Base-by-base conservation (phyloP, 2,113 vertebrate genomes). In the Tenebrosternarchus preto region DNA sequence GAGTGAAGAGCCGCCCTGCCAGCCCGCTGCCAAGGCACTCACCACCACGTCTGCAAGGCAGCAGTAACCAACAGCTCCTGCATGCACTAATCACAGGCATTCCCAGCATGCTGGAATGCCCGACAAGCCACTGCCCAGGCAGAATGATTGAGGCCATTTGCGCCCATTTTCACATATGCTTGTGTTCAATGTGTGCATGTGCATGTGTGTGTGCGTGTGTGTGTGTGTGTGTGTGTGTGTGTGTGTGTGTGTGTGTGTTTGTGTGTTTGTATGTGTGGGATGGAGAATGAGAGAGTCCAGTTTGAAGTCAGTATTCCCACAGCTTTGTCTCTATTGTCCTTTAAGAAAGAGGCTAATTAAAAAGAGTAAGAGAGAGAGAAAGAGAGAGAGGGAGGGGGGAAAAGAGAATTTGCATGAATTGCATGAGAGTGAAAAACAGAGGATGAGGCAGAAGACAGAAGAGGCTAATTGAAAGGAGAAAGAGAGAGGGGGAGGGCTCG, bases 401-500 rank as follows among this genome's bases (percentile, higher is more conserved):
- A 83, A n/a, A 11, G 43, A 50, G 43, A 50, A 50, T 50, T 50
- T 50, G 43, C 43, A 50, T 50, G 43, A 50, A 50, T 15, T 50
- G 43, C 31, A 56, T 59, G 36, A 56, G 53, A 53, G 59, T 27
- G 55, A 80, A 85, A 86, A 84, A 68, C 82, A 87, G 73, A 87
- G 83, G 87, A 86, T 85, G 84, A 84, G 87, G 87, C 77, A 70
- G 88, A 57, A 69, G 53, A 76, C 72, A 83, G 63, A 73, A 70
- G 82, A 85, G 82, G 85, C 88, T 92, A 92, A 92, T 91, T 93
- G 90, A 92, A 90, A 89, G 87, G 88, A 81, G 77, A 79, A 80
- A 78, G 89, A 84, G 78, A 83, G 82, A 82, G 55, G 77, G 66
- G 80, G 81, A 55, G 68, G 66, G 75, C 46, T 77, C 75, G 74